A percentile compares a stretch with the other conserved stretches of the same genome.
These are phyloP conservation scores for Ecliptopera silaceata DNA, from an alignment of 2,888 invertebrate genomes.

Conservation along the genomic window DNA sequence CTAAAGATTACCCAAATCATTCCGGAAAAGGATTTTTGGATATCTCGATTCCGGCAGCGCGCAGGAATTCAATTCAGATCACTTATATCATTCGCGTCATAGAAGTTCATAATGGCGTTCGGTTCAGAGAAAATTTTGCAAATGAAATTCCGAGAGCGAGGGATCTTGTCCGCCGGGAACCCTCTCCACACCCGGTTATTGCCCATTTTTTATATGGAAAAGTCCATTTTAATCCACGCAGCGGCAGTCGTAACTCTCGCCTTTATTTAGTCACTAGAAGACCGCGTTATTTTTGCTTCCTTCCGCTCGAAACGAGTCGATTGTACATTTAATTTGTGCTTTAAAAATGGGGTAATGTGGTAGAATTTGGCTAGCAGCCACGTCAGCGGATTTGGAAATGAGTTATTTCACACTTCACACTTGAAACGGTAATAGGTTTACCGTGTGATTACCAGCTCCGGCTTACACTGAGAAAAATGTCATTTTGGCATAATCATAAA, in stretches of 20 bases:
- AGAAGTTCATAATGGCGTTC: slow-evolving; percentile 53
- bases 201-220: slow-evolving; percentile 67
- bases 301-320: slow-evolving; percentile 43
- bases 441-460: slow-evolving; percentile 62
- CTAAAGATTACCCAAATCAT: slow-evolving; percentile 45
- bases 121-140: slow-evolving; percentile 62
- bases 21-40: slow-evolving; percentile 38
- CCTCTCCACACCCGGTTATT: slow-evolving; percentile 59
- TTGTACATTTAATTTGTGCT: slow-evolving; percentile 43
- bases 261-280: slow-evolving; percentile 69
- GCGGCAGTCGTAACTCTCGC: slow-evolving; percentile 59
- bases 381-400: slow-evolving; percentile 43
- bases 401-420: slow-evolving; percentile 63
- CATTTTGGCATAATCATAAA: too few species aligned
- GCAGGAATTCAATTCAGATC: slow-evolving; percentile 47
- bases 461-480: too few species aligned
- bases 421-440: slow-evolving; percentile 58
- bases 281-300: slow-evolving; percentile 46
- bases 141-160: slow-evolving; percentile 66
- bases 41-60: slow-evolving; percentile 36
- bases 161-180: slow-evolving; percentile 53
- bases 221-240: slow-evolving; percentile 64
- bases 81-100: slow-evolving; percentile 47
- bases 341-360: slow-evolving; percentile 39
- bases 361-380: slow-evolving; percentile 40